Evolutionary conservation across 2,888 invertebrate species (phyloP).

Genomic region (Tetanocera ferruginea): DNA sequence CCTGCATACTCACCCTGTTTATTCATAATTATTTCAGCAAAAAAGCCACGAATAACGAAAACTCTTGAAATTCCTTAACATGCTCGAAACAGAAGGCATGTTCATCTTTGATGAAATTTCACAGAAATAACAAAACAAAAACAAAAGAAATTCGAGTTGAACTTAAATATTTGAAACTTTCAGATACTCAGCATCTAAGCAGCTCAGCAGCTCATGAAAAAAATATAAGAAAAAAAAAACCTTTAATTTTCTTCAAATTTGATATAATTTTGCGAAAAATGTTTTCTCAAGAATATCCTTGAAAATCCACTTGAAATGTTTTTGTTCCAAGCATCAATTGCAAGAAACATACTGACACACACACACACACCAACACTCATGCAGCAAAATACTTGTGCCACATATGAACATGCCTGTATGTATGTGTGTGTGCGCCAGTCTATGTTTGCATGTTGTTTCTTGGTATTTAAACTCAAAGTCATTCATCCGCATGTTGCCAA

Average conservation of each 20-base stretch:
- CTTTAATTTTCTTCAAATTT: conserved; percentile 19
- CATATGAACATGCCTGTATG: neutral
- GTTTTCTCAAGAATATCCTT: conserved; percentile 28
- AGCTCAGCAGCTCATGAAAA: no score
- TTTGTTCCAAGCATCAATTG: conserved; percentile 30
- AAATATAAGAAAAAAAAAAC: neutral
- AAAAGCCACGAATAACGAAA: neutral
- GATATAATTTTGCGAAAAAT: neutral
- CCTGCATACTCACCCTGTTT: no score
- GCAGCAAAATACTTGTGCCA: neutral
- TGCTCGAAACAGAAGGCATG: neutral
- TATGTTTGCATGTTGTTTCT: conserved; percentile 25
- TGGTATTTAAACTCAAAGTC: conserved; percentile 35
- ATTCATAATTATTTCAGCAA: neutral
- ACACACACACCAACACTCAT: neutral
- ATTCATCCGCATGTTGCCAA: conserved; percentile 25
- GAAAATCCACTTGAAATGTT: conserved; percentile 24
- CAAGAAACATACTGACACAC: neutral
- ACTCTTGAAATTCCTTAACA: neutral
- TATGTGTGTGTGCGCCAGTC: conserved; percentile 5
- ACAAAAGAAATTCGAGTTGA: neutral
- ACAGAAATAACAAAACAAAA: neutral
- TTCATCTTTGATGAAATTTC: neutral
- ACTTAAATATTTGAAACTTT: conserved; percentile 16
- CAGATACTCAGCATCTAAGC: neutral